Conservation (phyloP, 2,797 vertebrate genomes). For the Cynodonichthys magdalenae region DNA sequence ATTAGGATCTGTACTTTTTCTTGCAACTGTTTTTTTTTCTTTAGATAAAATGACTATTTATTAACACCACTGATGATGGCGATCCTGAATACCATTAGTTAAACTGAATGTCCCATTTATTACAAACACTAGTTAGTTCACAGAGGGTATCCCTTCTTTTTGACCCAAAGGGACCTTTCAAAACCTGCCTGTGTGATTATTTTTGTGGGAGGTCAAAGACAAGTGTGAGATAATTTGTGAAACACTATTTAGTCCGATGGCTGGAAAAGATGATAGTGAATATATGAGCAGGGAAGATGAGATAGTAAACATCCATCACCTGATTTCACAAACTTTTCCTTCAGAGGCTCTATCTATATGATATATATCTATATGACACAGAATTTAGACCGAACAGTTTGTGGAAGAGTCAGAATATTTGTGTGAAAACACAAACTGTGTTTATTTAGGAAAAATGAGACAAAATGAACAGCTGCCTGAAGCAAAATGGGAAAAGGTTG, state of each 20-base stretch:
- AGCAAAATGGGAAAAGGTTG: too few relatives aligned
- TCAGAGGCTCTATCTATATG: neutral
- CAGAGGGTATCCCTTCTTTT: conserved; percentile 19
- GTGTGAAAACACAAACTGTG: too few relatives aligned
- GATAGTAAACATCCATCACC: neutral
- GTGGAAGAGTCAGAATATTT: too few relatives aligned
- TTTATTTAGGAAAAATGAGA: too few relatives aligned
- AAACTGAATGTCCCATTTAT: conserved; percentile 33
- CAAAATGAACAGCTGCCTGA: too few relatives aligned
- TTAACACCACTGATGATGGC: neutral
- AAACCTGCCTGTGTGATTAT: conserved; percentile 41
- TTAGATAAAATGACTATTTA: conserved; percentile 16
- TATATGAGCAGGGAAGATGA: neutral
- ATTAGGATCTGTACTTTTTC: conserved; percentile 29
- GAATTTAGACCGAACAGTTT: too few relatives aligned
- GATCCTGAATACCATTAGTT: conserved; percentile 43
- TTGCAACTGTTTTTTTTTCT: conserved; percentile 12
- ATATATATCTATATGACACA: too few relatives aligned
- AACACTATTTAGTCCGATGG: conserved; percentile 23
- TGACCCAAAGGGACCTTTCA: conserved; percentile 39
- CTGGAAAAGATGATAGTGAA: conserved; percentile 12
- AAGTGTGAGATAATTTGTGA: conserved; percentile 25
- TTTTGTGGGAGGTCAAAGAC: conserved; percentile 38
- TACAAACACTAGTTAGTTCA: conserved; percentile 7
- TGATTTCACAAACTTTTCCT: conserved; percentile 6